Base-by-base conservation (phyloP, 2,797 vertebrate species). In the Monodelphis domestica region DNA sequence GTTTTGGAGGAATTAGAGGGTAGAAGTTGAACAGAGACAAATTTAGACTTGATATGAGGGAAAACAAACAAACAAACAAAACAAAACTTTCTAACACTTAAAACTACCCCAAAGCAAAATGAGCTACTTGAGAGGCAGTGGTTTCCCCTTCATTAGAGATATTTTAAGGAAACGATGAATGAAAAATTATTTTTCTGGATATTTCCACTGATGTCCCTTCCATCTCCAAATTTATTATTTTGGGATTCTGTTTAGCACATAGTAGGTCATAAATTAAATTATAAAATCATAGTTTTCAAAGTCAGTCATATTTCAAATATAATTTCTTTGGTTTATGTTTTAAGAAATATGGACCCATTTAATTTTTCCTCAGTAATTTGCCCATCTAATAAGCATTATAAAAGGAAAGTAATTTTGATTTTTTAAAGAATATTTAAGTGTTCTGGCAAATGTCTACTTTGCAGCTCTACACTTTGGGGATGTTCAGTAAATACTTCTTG, bases 391-490 rank as follows among this genome's bases (percentile, higher is more conserved):
- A 57, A 28, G 17, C 33, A 94, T 90, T 91, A 92, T 12, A 92
- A 93, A 91, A 90, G 21, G 3, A 56, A 94, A 87, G 1, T 56
- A 87, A 57, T 87, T 89, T 56, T 95, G 89, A 95, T 24, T 15
- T 95, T 94, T 88, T 10, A 53, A 57, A 12, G 91, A 54, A 14
- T 90, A 1, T 91, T 92, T 57, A 87, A 53, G 38, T 14, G 87
- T 1, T 1, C 45, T 93, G 0, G 3, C 52, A 87, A 90, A 90
- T 88, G 29, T 54, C 38, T 88, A 54, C 6, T 84, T 56, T 24
- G 90, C 89, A 90, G 17, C 89, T 56, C 89, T 52, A 12, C 0
- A 33, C 1, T 4, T 28, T 92, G 38, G 29, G 56, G 52, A 89
- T 45, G 45, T 5, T 57, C 24, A 94, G n/a, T 3, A 92, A 90